phyloP scores from a whole-genome alignment of 2,888 invertebrate genomes.

The Acrobasis consociella region DNA sequence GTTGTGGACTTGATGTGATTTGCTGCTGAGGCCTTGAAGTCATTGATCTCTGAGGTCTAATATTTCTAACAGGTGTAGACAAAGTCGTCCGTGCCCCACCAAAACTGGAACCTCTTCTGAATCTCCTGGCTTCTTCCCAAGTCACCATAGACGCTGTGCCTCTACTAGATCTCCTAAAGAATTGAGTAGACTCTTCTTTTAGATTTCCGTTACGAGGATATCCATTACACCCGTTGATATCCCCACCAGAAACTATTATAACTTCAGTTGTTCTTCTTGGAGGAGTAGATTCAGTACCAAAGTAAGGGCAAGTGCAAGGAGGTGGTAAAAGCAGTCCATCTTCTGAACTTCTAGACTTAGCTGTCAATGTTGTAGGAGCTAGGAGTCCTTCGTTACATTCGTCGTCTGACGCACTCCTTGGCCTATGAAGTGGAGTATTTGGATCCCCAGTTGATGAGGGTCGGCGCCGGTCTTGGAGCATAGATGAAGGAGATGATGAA shows the following conservation, averaged over 20 bases:
- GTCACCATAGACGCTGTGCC: constrained; percentile 90
- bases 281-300: constrained; percentile 86
- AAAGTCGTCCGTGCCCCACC: constrained; percentile 85
- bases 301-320: constrained; percentile 92
- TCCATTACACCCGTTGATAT: constrained; percentile 70
- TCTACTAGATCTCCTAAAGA: constrained; percentile 78
- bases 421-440: constrained; percentile 61
- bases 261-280: constrained; percentile 75
- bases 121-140: constrained; percentile 86
- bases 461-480: constrained; percentile 69
- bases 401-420: constrained; percentile 73
- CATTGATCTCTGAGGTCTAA: constrained; percentile 65
- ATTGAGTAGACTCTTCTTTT: constrained; percentile 72
- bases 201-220: constrained; percentile 61
- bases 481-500: constrained; percentile 75
- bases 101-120: constrained; percentile 87
- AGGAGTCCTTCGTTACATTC: constrained; percentile 69
- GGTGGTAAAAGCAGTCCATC: constrained; percentile 85
- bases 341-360: constrained; percentile 74
- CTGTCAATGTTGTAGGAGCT: constrained; percentile 62
- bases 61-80: constrained; percentile 75
- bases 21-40: constrained; percentile 57
- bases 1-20: constrained; percentile 62
- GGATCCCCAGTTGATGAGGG: constrained; percentile 67
- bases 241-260: constrained; percentile 81